A percentile compares a stretch with the other conserved stretches of the same genome.
phyloP scores from a whole-genome alignment of 2,888 invertebrate species.

The Leptinotarsa rubiginosa region DNA sequence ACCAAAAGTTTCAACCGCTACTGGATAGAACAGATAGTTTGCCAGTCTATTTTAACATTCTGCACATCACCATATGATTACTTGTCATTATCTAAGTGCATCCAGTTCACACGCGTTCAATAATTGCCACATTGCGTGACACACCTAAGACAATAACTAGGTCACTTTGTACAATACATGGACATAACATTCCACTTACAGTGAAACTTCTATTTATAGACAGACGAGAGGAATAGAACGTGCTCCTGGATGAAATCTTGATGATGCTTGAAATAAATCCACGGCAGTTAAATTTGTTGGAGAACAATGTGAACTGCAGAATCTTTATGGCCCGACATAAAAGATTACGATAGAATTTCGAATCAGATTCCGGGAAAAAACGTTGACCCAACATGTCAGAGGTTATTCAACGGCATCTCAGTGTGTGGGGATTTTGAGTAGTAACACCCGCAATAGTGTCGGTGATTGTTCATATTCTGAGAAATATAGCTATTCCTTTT shows the following conservation, averaged over 20 bases:
- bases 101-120: background rate
- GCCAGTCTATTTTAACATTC: background rate
- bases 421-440: too few species aligned
- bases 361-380: background rate
- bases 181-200: background rate
- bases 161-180: background rate
- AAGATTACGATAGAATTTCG: slow-evolving; percentile 8
- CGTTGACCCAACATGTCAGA: too few species aligned
- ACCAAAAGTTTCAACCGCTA: too few species aligned
- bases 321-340: background rate
- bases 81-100: background rate
- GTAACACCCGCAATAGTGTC: too few species aligned
- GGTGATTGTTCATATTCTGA: too few species aligned
- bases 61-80: background rate
- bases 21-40: too few species aligned
- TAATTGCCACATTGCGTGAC: background rate
- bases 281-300: background rate
- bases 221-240: background rate
- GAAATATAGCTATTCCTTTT: too few species aligned
- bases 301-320: background rate
- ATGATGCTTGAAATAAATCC: background rate
- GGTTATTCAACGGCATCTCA: too few species aligned
- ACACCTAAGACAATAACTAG: background rate
- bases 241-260: background rate
- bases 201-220: slow-evolving; percentile 3